Conservation (phyloP, 2,797 vertebrate genomes). For the Simalia tracyae region DNA sequence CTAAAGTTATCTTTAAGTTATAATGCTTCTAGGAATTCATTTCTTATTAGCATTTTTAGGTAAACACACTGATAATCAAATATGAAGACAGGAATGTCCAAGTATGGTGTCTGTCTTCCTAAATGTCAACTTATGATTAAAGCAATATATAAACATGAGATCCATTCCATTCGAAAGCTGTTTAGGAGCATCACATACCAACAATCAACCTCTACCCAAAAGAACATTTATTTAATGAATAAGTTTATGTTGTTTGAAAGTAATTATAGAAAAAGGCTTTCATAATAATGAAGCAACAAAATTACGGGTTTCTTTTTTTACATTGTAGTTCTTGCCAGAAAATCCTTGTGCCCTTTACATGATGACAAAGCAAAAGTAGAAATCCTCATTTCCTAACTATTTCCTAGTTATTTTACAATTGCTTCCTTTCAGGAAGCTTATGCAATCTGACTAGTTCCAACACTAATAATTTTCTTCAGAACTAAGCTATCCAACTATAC, state of each 20-base stretch:
- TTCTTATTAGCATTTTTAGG: background rate
- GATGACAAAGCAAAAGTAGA: constrained; percentile 54
- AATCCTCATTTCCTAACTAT: constrained; percentile 83
- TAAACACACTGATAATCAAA: background rate
- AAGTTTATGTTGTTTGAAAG: background rate
- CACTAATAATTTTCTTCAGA: constrained; percentile 67
- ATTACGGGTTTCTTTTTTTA: background rate
- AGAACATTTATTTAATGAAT: background rate
- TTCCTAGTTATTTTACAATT: constrained; percentile 92
- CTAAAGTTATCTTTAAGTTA: background rate
- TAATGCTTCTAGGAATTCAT: background rate
- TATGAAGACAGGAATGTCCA: background rate
- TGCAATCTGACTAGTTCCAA: constrained; percentile 73
- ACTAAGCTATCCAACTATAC: constrained; percentile 60
- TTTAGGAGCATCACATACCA: background rate
- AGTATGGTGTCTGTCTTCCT: background rate
- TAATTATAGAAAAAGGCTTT: background rate
- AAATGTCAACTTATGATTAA: background rate
- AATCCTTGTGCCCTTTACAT: constrained; percentile 31
- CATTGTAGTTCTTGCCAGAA: background rate
- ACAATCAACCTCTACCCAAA: background rate
- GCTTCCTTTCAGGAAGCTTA: constrained; percentile 90
- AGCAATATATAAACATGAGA: background rate
- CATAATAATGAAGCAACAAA: background rate
- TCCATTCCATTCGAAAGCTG: background rate